These are phyloP conservation scores for Danaus plexippus DNA, from an alignment of 1,140 invertebrate genomes.

Conservation along the genomic window DNA sequence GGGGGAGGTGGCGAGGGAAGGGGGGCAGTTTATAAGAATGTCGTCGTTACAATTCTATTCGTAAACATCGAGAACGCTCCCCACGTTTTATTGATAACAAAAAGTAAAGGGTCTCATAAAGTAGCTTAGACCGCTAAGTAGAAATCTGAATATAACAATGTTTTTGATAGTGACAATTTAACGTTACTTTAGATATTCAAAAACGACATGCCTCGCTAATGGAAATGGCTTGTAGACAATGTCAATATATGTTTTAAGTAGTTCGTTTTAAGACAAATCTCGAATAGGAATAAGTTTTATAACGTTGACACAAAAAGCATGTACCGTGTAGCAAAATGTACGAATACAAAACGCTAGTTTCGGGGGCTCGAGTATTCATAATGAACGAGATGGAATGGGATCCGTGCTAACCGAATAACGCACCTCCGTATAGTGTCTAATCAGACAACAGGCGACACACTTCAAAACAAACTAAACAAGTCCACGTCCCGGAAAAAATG, in stretches of 20 bases:
- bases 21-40: constrained; percentile 36
- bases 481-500: constrained; percentile 36
- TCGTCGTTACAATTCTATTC: constrained; percentile 37
- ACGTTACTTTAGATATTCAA: too few species aligned
- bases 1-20: too few species aligned
- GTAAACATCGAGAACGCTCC: constrained; percentile 33
- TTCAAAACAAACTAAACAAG: constrained; percentile 51
- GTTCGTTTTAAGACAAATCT: constrained; percentile 14
- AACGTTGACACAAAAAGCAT: constrained; percentile 46
- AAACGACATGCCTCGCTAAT: too few species aligned
- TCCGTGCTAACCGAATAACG: constrained; percentile 60
- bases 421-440: constrained; percentile 36
- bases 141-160: too few species aligned
- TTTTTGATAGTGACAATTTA: too few species aligned
- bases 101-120: too few species aligned
- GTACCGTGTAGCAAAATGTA: constrained; percentile 40
- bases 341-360: constrained; percentile 50
- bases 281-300: constrained; percentile 31
- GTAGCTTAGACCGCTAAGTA: too few species aligned
- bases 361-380: constrained; percentile 54
- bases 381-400: constrained; percentile 67
- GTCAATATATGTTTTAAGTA: neutral
- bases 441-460: constrained; percentile 53
- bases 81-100: constrained; percentile 7
- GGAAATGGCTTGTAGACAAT: too few species aligned